A percentile compares a stretch with the other conserved stretches of the same genome.
These are phyloP conservation scores for Callipepla squamata DNA, from an alignment of 2,113 vertebrate species.

Conservation along the genomic window DNA sequence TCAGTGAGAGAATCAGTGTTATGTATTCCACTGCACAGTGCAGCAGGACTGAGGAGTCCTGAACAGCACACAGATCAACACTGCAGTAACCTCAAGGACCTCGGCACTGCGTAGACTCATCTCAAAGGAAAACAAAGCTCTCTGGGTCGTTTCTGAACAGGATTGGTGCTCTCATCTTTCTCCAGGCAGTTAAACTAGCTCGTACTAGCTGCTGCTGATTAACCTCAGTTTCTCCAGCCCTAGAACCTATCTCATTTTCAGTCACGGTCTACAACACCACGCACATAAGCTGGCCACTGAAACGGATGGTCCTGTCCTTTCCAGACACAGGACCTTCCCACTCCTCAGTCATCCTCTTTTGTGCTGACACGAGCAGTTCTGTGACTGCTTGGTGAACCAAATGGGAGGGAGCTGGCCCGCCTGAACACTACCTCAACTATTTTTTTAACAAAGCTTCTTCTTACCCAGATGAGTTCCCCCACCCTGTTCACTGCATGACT, in stretches of 20 bases:
- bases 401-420: background rate
- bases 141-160: background rate
- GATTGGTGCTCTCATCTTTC: background rate
- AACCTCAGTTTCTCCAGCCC: background rate
- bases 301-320: background rate
- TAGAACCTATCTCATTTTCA: background rate
- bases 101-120: background rate
- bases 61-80: background rate
- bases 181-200: background rate
- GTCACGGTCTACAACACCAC: background rate
- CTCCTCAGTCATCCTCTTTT: background rate
- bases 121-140: background rate
- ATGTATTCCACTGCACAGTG: too few relatives aligned
- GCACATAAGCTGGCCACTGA: background rate
- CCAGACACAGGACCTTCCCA: background rate
- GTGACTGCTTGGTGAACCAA: background rate
- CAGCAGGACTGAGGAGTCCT: background rate
- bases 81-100: background rate
- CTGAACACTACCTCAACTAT: background rate
- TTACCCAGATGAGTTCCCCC: slow-evolving; percentile 39
- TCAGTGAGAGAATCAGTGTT: too few relatives aligned
- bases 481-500: slow-evolving; percentile 10
- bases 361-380: background rate
- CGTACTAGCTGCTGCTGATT: background rate
- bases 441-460: background rate